A percentile compares a stretch with the other conserved stretches of the same genome.
phyloP scores from a whole-genome alignment of 1,140 invertebrate species.

The Saxidomus purpurata region DNA sequence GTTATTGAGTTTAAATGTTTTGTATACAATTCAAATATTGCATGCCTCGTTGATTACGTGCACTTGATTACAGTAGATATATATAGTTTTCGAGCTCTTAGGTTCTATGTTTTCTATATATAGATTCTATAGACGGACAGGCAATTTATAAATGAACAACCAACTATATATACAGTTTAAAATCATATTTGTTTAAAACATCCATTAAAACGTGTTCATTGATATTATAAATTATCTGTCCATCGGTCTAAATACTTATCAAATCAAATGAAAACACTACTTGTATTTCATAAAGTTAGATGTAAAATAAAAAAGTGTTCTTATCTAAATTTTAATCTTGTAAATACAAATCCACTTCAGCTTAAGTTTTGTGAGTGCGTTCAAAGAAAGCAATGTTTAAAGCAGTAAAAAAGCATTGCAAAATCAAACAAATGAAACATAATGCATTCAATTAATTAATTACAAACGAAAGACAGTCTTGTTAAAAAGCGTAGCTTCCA shows the following conservation, averaged over 20 bases:
- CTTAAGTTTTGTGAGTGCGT: conserved; percentile 16
- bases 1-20: not conserved
- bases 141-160: not conserved
- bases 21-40: not conserved
- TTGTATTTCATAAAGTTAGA: not conserved
- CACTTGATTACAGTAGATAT: not conserved
- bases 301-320: not conserved
- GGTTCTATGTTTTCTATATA: not conserved
- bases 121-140: not conserved
- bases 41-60: not conserved
- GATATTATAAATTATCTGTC: not conserved
- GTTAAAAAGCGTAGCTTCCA: conserved; percentile 14
- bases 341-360: conserved; percentile 18
- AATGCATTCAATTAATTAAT: not conserved
- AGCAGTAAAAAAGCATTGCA: not conserved
- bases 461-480: not conserved
- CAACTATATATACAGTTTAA: no score
- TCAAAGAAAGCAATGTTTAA: not conserved
- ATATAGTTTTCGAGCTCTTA: not conserved
- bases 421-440: not conserved
- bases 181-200: no score
- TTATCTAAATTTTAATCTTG: no score
- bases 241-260: not conserved
- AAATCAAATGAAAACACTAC: not conserved
- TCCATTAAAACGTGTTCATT: no score